These are phyloP conservation scores for Pseudomyrmex concolor DNA, from an alignment of 1,140 invertebrate species.

Conservation along the genomic window DNA sequence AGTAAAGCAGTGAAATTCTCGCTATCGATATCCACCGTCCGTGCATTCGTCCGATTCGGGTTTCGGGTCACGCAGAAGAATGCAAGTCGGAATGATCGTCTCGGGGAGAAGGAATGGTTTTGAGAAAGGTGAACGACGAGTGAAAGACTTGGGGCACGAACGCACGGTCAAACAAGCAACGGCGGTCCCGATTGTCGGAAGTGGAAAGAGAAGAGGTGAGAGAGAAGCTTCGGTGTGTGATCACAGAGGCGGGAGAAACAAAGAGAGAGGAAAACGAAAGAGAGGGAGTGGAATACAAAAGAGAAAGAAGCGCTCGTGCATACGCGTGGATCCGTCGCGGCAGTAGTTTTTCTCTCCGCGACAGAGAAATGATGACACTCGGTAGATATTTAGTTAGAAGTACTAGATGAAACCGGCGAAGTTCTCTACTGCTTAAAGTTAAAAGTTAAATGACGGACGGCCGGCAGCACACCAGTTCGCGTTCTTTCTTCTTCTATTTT, in stretches of 20 bases:
- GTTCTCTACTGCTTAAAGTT: constrained; percentile 76
- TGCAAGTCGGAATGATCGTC: neutral
- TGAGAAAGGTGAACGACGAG: constrained; percentile 17
- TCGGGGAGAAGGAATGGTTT: neutral
- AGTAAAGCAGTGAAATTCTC: constrained; percentile 61
- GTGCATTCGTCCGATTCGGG: constrained; percentile 41
- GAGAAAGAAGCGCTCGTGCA: constrained; percentile 63
- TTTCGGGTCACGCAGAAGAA: neutral
- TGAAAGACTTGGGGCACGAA: constrained; percentile 17
- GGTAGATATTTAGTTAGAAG: constrained; percentile 67
- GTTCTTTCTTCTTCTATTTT: constrained; percentile 11
- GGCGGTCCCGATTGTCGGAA: constrained; percentile 45
- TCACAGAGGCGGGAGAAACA: neutral
- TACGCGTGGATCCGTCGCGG: constrained; percentile 51
- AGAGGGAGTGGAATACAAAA: constrained; percentile 15
- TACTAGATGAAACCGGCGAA: constrained; percentile 75
- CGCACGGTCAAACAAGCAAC: constrained; percentile 22
- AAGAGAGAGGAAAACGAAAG: constrained; percentile 17
- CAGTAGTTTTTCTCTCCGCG: neutral
- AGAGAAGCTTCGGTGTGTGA: neutral
- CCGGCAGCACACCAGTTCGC: constrained; percentile 57
- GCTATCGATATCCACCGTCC: constrained; percentile 68
- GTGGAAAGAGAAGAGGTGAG: neutral
- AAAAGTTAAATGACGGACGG: constrained; percentile 67
- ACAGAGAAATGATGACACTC: constrained; percentile 45